Base-by-base conservation (phyloP, 1,140 invertebrate species). In the Plutomurus gul region DNA sequence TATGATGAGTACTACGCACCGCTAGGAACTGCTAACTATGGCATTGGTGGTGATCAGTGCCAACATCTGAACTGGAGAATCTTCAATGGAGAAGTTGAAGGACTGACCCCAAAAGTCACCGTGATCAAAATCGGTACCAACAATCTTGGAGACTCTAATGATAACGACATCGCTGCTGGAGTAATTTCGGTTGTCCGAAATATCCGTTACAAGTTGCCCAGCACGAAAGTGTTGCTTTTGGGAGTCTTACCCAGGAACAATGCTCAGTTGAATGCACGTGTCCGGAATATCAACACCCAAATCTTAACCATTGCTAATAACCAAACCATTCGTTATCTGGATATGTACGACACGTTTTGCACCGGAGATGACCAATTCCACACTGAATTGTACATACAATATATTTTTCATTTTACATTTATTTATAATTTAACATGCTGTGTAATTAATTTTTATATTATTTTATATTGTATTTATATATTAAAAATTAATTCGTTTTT, bases 21-120 rank as follows among this genome's bases (percentile, higher is more conserved):
- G 2, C 22, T 83, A 2, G 82, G 82, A n/a, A 65, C 77, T 10
- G 75, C 90, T 16, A 91, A 90, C 82, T 90, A 91, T 85, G 89
- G 89, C 36, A 89, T 91, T 78, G 87, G 88, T 37, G 89, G 88
- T 16, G 90, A 91, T 84, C 85, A 88, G 78, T 90, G 89, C 1
- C 87, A 90, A 82, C 85, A 91, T 85, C 85, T 90, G 13, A 83
- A 91, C 8, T 91, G 90, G 90, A 84, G 90, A 75, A 85, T 90
- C 16, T 80, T 85, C 33, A 89, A 91, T 86, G 90, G 90, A 78
- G 90, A 90, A 84, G 79, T 91, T 65, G 89, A 91, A 36, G 84
- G 85, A 20, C 56, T 81, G 46, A 20, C 51, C 4, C 90, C 90
- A 4, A 90, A 91, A 36, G 13, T 83, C 8, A 40, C 78, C 49